Base-by-base conservation (phyloP, 2,113 vertebrate species). In the Xenus cinereus region DNA sequence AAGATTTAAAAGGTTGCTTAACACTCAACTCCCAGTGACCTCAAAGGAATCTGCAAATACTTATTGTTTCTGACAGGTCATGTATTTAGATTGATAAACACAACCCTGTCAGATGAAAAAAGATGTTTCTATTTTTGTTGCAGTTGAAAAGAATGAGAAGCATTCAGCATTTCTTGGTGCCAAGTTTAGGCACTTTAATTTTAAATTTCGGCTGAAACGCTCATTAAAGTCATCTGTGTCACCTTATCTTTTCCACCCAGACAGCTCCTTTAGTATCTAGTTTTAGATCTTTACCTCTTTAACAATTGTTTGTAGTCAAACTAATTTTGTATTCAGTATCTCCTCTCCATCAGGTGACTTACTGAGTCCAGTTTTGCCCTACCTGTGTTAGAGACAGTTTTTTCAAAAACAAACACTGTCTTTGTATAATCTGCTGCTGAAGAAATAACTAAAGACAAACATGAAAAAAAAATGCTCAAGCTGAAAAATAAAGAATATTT, bases 31-130 rank as follows among this genome's bases (percentile, higher is more conserved):
- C 59, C 77, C 63, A 62, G 28, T 72, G 92, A 96, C 93, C 90
- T 89, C 91, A 87, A 92, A 95, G 81, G 87, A 95, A 87, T 91
- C 74, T 91, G 78, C 48, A 84, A 89, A 95, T 94, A 87, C 92
- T 92, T 94, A 89, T 32, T 93, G 91, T 62, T 93, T 82, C 92
- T 94, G 95, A 94, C 92, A 89, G 92, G 41, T 30, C 71, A 76
- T 46, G 66, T 66, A 94, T 89, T 91, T 79, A 85, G 62, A 95
- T 56, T 92, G 92, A 91, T 79, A 95, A 94, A 76, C 75, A 63
- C 23, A 50, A 37, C 41, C 22, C 69, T 89, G 66, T 37, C 67
- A 92, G 69, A 79, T 1, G 10, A 84, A 91, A 78, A 84, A 90
- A 82, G n/a, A 41, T 81, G 17, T 37, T 80, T 85, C 74, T 73